These are phyloP conservation scores for Athrips mouffetella DNA, from an alignment of 2,888 invertebrate species.

Conservation along the genomic window DNA sequence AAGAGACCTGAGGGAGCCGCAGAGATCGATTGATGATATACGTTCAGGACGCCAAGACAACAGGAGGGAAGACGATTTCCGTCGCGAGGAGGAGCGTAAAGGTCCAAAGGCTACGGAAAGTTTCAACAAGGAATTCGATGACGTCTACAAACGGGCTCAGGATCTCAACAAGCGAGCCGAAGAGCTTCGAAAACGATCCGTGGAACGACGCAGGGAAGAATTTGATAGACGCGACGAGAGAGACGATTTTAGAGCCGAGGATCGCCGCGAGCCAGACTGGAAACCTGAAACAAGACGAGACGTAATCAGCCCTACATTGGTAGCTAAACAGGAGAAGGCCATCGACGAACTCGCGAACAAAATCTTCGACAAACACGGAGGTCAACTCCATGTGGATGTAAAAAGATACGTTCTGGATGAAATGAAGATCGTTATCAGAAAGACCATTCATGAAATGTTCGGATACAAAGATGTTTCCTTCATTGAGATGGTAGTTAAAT, in stretches of 20 bases:
- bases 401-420: slow-evolving; percentile 42
- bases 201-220: slow-evolving; percentile 28
- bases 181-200: slow-evolving; percentile 40
- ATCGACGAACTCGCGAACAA: slow-evolving; percentile 47
- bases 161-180: slow-evolving; percentile 57
- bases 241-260: background rate
- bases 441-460: slow-evolving; percentile 51
- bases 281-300: slow-evolving; percentile 10
- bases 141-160: slow-evolving; percentile 55
- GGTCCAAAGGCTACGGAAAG: slow-evolving; percentile 23
- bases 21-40: background rate
- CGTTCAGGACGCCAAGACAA: background rate
- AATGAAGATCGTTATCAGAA: slow-evolving; percentile 35
- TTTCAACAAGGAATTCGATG: slow-evolving; percentile 57
- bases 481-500: slow-evolving; percentile 58
- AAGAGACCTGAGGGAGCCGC: slow-evolving; percentile 11
- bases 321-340: slow-evolving; percentile 52
- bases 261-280: slow-evolving; percentile 12
- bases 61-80: slow-evolving; percentile 27
- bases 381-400: slow-evolving; percentile 35
- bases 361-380: slow-evolving; percentile 43
- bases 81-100: slow-evolving; percentile 28
- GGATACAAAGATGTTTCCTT: slow-evolving; percentile 53
- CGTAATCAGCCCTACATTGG: slow-evolving; percentile 20
- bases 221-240: background rate